These are phyloP conservation scores for Teleogryllus oceanicus DNA, from an alignment of 2,888 invertebrate species.

Conservation along the genomic window DNA sequence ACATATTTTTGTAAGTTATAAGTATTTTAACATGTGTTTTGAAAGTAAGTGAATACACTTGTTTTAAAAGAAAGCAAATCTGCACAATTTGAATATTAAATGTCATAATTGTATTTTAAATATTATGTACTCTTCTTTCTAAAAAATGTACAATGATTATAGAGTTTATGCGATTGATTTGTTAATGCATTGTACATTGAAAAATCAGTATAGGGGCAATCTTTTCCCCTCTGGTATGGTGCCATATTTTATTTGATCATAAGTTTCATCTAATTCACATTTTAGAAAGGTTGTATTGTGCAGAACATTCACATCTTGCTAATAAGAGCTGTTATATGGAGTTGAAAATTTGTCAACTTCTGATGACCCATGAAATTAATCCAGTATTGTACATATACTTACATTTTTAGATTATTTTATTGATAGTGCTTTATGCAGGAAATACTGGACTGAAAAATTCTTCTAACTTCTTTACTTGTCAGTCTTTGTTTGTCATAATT, in stretches of 20 bases:
- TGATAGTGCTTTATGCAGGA: background rate
- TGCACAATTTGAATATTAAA: conserved; percentile 18
- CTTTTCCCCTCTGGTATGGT: background rate
- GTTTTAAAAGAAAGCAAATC: background rate
- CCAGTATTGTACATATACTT: background rate
- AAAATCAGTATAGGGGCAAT: too few species aligned
- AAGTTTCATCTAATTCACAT: background rate
- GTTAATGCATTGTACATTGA: too few species aligned
- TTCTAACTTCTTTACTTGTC: conserved; percentile 7
- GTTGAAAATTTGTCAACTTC: background rate
- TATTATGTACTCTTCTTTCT: conserved; percentile 18
- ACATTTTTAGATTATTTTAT: background rate
- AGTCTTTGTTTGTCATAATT: background rate
- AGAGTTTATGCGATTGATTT: background rate
- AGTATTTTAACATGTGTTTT: conserved; percentile 18
- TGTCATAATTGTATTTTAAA: conserved; percentile 10
- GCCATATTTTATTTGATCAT: background rate
- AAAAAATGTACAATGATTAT: conserved; percentile 4
- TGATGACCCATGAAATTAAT: background rate
- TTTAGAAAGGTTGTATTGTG: background rate
- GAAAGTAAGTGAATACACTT: conserved; percentile 18
- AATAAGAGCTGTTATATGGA: background rate
- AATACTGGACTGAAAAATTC: conserved; percentile 18
- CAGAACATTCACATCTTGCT: background rate
- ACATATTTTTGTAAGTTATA: conserved; percentile 18